Percentiles rank a stretch among this genome's conserved stretches.
phyloP scores from a whole-genome alignment of 1,140 invertebrate species.

The Dendrolimus punctatus region DNA sequence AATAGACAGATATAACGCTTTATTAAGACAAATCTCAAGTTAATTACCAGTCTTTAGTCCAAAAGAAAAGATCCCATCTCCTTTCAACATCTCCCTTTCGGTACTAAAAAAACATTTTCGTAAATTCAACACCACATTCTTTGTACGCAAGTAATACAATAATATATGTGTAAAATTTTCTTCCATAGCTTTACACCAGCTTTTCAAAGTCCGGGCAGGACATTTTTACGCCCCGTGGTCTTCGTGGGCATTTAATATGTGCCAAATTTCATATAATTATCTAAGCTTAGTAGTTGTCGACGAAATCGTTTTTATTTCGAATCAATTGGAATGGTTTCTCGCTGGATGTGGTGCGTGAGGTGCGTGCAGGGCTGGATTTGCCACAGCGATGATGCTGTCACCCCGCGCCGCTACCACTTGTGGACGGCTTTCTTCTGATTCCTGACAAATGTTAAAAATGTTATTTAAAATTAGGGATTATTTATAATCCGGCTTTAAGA shows the following conservation, averaged over 20 bases:
- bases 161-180: too few relatives aligned
- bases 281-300: too few relatives aligned
- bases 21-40: too few relatives aligned
- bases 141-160: too few relatives aligned
- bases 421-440: conserved; percentile 48
- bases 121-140: too few relatives aligned
- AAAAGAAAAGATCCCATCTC: too few relatives aligned
- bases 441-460: conserved; percentile 28
- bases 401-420: conserved; percentile 87
- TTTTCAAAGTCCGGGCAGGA: neutral
- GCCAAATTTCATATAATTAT: neutral
- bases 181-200: neutral
- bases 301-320: neutral
- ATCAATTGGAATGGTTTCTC: conserved; percentile 54
- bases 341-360: conserved; percentile 36
- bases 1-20: too few relatives aligned
- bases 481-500: too few relatives aligned
- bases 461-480: too few relatives aligned
- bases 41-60: too few relatives aligned
- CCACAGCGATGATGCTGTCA: conserved; percentile 89
- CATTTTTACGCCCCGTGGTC: neutral
- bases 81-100: too few relatives aligned
- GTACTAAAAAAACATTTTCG: too few relatives aligned
- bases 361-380: conserved; percentile 82
- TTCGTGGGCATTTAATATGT: neutral